Evolutionary conservation across 2,888 invertebrate species (phyloP).

Genomic region (Thyatira batis): DNA sequence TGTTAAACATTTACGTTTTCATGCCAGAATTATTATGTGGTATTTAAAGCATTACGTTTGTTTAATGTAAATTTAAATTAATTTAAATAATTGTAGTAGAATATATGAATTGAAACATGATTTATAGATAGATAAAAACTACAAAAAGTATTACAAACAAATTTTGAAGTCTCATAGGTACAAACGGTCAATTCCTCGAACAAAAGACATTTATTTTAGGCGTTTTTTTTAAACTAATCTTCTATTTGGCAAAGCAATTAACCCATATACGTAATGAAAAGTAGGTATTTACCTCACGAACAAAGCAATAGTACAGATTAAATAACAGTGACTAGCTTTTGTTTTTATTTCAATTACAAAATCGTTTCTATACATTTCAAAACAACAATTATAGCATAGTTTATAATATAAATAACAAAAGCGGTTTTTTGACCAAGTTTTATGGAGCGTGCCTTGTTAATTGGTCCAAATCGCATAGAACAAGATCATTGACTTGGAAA

Average conservation of each 20-base stretch:
- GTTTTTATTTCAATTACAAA: background rate
- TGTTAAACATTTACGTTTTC: constrained; percentile 4
- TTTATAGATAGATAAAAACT: too few relatives aligned
- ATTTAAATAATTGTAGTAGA: background rate
- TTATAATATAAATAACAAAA: background rate
- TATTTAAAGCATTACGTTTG: background rate
- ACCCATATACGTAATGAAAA: too few relatives aligned
- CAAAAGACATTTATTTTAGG: too few relatives aligned
- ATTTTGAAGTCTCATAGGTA: too few relatives aligned
- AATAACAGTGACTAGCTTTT: background rate
- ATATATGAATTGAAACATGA: too few relatives aligned
- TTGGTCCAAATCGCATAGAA: background rate
- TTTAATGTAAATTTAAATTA: background rate
- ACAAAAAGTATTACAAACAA: too few relatives aligned
- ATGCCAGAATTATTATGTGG: background rate
- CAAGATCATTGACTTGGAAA: background rate
- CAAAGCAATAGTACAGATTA: too few relatives aligned
- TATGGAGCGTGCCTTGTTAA: background rate
- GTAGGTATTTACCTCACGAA: too few relatives aligned
- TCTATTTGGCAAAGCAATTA: too few relatives aligned
- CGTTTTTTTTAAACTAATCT: too few relatives aligned
- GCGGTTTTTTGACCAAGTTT: background rate
- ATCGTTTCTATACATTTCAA: background rate
- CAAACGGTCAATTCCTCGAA: too few relatives aligned
- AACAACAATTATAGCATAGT: background rate